Evolutionary conservation across 2,797 vertebrate genomes (phyloP), one percentile per base, ranked within the genome.

Genomic region (Lacerta agilis): DNA sequence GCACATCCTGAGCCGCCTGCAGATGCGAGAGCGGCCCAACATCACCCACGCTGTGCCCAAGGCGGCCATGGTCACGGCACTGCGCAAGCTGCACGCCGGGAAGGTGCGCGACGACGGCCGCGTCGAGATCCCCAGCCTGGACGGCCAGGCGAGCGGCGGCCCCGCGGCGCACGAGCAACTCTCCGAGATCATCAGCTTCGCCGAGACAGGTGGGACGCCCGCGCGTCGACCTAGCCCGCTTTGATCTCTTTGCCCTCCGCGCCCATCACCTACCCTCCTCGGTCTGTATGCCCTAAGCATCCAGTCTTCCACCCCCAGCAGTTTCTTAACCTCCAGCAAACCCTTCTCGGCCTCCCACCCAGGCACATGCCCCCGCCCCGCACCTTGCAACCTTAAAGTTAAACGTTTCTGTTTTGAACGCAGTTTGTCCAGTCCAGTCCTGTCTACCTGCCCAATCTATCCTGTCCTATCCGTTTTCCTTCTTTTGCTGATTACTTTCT

Each of bases 161-260:
- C 96, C 98, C 90, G 98, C 98, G 81, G 97, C 97, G 41, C 98
- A 97, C 66, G 98, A 98, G 88, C 98, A 98, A 94, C 97, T 97
- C 89, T 99, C 98, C 0, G 99, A 99, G 97, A 99, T 99, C 90
- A 99, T 99, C 97, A 98, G 98, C 97, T 99, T 99, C 93, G 98
- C 98, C 0, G 99, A 99, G 96, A 98, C 98, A 98, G 99, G 99
- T 99, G 97, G 95, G 97, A 79, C 92, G 88, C 89, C 90, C 85
- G 25, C 38, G 86, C 66, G 90, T 43, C 76, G 38, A 71, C 81
- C 61, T 73, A 79, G 86, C 88, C 85, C 45, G 87, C 43, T 38
- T 89, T 20, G 8, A 27, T 38, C 66, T 4, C 67, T 43, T 23
- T 11, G 69, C 83, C 71, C 81, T n/a, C 43, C 20, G 33, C 1